Evolutionary conservation across 1,140 invertebrate genomes (phyloP), one percentile per base, ranked within the genome.

Genomic region (Belonocnema kinseyi): DNA sequence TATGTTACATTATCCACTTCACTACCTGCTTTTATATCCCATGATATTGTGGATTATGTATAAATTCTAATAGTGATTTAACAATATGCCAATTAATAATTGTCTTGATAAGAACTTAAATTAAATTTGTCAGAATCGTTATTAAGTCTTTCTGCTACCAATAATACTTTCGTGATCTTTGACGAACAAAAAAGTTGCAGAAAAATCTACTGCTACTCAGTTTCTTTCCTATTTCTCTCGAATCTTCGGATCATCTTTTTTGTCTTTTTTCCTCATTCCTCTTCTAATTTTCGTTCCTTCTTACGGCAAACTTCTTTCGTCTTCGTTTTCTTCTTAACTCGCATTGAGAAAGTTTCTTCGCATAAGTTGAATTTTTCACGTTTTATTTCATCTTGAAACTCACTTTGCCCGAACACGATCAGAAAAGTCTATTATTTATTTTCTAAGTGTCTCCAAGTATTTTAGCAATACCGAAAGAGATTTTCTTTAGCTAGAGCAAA

Each of bases 331-430:
- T 17, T 21, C 17, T 13, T 13, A 56, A 56, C 17, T 56, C 54
- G 8, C 54, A 56, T 56, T 56, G 54, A 13, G 17, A 56, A 56
- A 56, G 54, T 56, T 56, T 19, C 54, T 21, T 56, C 54, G 54
- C 54, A 56, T 56, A 56, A 56, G 54, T 56, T 56, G 54, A 56
- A 56, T 56, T 56, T 56, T 56, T 1, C 17, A 56, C 54, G 54
- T 56, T 56, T 56, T 56, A 17, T 56, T 56, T 56, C 12, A 19
- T 56, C 21, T 56, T 19, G 17, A 56, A 56, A 56, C 54, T 56
- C 17, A 6, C 53, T 56, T 56, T 21, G 19, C 21, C 54, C 21
- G 54, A 56, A 21, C 1, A 56, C 8, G 13, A 56, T 56, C 54
- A 12, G 40, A 46, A 21, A 21, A 56, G 54, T 56, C 54, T 56